These are phyloP conservation scores for Lasioglossum morio DNA, from an alignment of 2,888 invertebrate species.

Conservation along the genomic window DNA sequence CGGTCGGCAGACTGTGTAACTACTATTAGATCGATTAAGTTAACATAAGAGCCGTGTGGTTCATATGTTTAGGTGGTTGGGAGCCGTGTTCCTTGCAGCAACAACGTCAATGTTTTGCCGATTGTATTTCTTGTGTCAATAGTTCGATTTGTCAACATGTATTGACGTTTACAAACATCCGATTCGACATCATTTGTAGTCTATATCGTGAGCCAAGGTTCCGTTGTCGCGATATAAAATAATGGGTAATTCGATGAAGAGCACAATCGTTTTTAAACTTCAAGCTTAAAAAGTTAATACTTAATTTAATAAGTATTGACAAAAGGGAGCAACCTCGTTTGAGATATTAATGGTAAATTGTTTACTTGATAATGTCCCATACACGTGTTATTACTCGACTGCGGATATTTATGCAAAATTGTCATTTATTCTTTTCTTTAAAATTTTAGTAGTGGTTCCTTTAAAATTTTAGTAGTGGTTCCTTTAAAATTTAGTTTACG, in stretches of 20 bases:
- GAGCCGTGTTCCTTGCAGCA: slow-evolving; percentile 49
- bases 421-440: neutral
- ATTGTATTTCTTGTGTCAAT: slow-evolving; percentile 55
- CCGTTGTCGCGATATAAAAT: neutral
- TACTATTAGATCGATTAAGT: slow-evolving; percentile 62
- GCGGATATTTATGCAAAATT: neutral
- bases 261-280: neutral
- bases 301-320: neutral
- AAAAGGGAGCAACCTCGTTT: too few species aligned
- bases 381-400: neutral
- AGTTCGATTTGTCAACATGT: slow-evolving; percentile 18
- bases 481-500: neutral
- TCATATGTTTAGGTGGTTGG: slow-evolving; percentile 57
- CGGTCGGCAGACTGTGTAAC: slow-evolving; percentile 39
- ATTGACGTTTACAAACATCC: neutral
- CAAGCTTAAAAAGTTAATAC: neutral
- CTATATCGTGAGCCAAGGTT: neutral
- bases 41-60: slow-evolving; percentile 45
- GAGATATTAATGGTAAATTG: too few species aligned
- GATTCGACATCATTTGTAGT: neutral
- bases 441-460: neutral
- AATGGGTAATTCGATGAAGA: neutral
- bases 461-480: neutral
- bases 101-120: slow-evolving; percentile 50
- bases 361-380: neutral